Evolutionary conservation across 1,140 invertebrate species (phyloP).

Genomic region (Lamellibrachia luymesi): DNA sequence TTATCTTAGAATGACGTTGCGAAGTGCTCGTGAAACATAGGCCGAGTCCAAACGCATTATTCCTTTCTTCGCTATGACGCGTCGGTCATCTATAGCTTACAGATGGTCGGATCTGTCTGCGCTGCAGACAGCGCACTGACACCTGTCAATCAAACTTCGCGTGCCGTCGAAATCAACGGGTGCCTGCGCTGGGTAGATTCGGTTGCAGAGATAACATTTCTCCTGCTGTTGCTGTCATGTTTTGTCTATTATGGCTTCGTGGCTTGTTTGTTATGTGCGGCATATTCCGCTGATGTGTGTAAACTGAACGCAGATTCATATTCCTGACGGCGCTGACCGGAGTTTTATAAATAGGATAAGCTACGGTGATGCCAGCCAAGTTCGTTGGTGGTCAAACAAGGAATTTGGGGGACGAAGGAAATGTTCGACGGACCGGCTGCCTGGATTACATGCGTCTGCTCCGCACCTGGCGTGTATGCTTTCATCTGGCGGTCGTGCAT

Average conservation of each 20-base stretch:
- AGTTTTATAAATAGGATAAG: neutral
- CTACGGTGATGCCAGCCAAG: neutral
- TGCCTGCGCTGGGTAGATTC: neutral
- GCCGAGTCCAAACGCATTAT: neutral
- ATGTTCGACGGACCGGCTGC: neutral
- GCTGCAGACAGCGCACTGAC: neutral
- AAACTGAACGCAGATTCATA: neutral
- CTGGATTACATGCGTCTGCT: neutral
- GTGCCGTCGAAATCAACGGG: neutral
- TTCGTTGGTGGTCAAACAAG: neutral
- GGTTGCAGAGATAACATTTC: neutral
- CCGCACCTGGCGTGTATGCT: neutral
- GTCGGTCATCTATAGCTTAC: neutral
- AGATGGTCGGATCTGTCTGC: neutral
- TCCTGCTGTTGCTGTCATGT: neutral
- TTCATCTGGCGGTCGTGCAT: neutral
- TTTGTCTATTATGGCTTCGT: neutral
- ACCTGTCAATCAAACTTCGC: constrained; percentile 4
- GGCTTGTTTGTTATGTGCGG: neutral
- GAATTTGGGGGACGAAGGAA: neutral
- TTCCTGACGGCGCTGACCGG: neutral
- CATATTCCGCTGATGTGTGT: neutral
- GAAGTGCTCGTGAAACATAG: neutral
- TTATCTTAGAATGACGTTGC: neutral
- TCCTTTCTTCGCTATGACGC: neutral